Percentiles rank a stretch among this genome's conserved stretches.
Conservation (phyloP, 2,888 invertebrate genomes). For the Ametastegia equiseti region DNA sequence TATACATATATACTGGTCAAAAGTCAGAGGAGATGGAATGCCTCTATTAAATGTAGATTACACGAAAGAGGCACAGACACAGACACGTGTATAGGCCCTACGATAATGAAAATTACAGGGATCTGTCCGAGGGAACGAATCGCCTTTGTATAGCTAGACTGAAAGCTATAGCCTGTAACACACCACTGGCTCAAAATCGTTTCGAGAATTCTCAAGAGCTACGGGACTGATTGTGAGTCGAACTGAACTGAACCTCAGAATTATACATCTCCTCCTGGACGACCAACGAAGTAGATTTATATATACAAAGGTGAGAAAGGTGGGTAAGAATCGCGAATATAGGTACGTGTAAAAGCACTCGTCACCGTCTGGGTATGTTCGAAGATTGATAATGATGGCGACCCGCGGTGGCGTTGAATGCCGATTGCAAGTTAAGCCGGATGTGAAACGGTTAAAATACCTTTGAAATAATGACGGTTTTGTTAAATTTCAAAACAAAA, state of each 20-base stretch:
- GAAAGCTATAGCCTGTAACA: neutral
- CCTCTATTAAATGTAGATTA: constrained; percentile 52
- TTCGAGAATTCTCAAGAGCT: constrained; percentile 18
- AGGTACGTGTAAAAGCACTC: constrained; percentile 9
- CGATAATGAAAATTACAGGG: constrained; percentile 47
- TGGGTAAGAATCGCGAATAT: too few species aligned
- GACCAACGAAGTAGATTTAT: neutral
- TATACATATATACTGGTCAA: neutral
- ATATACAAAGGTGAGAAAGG: neutral
- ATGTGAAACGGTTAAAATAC: neutral
- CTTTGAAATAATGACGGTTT: neutral
- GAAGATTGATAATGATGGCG: constrained; percentile 9
- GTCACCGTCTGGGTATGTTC: constrained; percentile 20
- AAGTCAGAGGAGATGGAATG: constrained; percentile 38
- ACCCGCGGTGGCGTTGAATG: neutral
- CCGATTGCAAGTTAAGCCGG: constrained; percentile 20
- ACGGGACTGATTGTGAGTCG: too few species aligned
- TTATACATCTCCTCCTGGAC: constrained; percentile 28
- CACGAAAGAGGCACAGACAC: constrained; percentile 31
- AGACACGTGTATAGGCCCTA: neutral
- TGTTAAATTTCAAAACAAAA: neutral
- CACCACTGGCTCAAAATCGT: constrained; percentile 13
- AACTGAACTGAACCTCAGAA: constrained; percentile 6
- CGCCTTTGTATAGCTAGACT: neutral
- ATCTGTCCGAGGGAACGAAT: constrained; percentile 31